Percentiles rank a stretch among this genome's conserved stretches.
These are phyloP conservation scores for Melieria picta DNA, from an alignment of 2,888 invertebrate genomes.

Conservation along the genomic window DNA sequence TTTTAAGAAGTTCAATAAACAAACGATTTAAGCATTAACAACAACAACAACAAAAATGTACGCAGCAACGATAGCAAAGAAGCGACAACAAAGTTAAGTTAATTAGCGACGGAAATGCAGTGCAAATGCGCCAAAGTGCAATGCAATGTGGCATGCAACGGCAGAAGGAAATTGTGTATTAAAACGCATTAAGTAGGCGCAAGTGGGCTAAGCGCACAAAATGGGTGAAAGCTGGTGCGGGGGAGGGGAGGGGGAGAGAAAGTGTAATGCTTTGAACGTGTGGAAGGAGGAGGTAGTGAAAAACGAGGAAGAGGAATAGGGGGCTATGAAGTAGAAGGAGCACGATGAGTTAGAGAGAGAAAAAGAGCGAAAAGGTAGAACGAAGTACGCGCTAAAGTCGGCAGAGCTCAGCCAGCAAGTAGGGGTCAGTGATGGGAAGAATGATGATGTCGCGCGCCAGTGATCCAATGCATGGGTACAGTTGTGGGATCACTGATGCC, in stretches of 20 bases:
- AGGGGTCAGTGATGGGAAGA: too few species aligned
- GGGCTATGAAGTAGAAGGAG: not conserved
- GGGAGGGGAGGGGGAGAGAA: not conserved
- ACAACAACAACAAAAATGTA: constrained; percentile 13
- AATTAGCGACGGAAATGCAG: constrained; percentile 20
- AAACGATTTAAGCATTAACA: constrained; percentile 34
- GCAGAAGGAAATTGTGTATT: constrained; percentile 26
- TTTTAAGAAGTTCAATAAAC: constrained; percentile 39
- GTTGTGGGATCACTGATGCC: too few species aligned
- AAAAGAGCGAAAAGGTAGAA: not conserved
- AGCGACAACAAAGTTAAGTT: constrained; percentile 25
- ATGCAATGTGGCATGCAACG: constrained; percentile 23
- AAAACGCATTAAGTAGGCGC: constrained; percentile 25
- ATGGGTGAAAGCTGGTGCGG: not conserved
- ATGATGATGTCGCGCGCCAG: too few species aligned
- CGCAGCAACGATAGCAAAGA: not conserved
- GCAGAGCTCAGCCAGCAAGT: not conserved
- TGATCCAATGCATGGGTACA: too few species aligned
- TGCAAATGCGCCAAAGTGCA: constrained; percentile 4
- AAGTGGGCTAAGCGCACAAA: not conserved
- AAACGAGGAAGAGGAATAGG: not conserved
- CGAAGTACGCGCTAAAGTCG: not conserved
- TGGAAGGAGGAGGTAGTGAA: not conserved
- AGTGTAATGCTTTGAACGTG: constrained; percentile 6
- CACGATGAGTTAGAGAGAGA: not conserved